Evolutionary conservation across 2,888 invertebrate species (phyloP).

Genomic region (Tuta absoluta): DNA sequence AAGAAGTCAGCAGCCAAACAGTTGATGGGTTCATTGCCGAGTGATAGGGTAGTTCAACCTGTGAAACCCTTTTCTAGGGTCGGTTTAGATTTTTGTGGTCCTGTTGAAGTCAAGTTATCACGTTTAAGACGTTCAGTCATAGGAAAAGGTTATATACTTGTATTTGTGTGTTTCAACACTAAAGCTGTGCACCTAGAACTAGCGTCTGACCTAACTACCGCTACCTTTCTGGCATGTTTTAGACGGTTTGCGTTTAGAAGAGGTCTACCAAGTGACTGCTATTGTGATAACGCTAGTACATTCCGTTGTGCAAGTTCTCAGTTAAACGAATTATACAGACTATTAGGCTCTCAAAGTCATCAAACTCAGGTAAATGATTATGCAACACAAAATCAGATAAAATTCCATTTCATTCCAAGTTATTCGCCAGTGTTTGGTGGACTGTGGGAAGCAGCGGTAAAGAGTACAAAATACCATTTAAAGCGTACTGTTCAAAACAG

Average conservation of each 20-base stretch:
- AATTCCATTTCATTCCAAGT: conserved; percentile 14
- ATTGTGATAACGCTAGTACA: conserved; percentile 12
- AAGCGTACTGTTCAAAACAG: conserved; percentile 16
- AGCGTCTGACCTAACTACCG: conserved; percentile 16
- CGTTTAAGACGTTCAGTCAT: not conserved
- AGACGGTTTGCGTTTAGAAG: conserved; percentile 19
- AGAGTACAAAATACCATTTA: conserved; percentile 22
- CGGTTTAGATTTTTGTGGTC: conserved; percentile 15
- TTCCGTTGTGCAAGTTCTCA: not conserved
- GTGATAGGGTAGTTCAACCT: not conserved
- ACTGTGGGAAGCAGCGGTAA: no score
- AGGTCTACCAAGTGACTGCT: conserved; percentile 18
- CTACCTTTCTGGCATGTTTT: conserved; percentile 24
- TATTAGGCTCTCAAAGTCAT: not conserved
- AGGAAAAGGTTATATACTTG: not conserved
- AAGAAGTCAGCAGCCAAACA: conserved; percentile 4
- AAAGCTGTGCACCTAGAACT: conserved; percentile 21
- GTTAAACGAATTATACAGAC: conserved; percentile 3
- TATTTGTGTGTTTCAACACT: conserved; percentile 11
- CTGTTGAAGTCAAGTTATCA: not conserved
- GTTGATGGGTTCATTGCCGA: conserved; percentile 18
- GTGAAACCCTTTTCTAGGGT: not conserved
- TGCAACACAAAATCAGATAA: not conserved
- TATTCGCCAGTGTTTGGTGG: conserved; percentile 12
- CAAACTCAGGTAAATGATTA: conserved; percentile 5